These are phyloP conservation scores for Loriculus beryllinus DNA, from an alignment of 2,797 vertebrate genomes.

Conservation along the genomic window DNA sequence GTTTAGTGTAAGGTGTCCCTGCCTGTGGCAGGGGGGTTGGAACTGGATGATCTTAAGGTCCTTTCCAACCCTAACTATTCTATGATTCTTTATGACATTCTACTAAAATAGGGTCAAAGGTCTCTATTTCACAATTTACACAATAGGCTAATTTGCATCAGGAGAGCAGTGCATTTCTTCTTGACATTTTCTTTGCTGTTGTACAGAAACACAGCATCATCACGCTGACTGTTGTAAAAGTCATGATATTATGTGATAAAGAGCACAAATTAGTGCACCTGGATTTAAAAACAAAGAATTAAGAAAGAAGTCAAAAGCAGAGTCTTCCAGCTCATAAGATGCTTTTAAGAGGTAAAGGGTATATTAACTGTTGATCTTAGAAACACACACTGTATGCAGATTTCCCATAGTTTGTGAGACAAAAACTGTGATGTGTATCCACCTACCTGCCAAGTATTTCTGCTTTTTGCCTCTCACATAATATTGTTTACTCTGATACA, in stretches of 20 bases:
- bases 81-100: no score
- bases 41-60: no score
- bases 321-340: background rate
- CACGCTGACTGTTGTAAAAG: background rate
- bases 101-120: background rate
- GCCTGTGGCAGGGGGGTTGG: no score
- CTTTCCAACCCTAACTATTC: no score
- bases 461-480: background rate
- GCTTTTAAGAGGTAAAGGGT: background rate
- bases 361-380: background rate
- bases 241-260: background rate
- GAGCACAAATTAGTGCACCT: background rate
- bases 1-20: no score
- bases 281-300: slow-evolving; percentile 5
- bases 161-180: background rate
- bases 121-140: background rate
- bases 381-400: background rate
- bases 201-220: background rate
- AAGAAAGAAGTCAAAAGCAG: background rate
- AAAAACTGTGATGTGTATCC: background rate
- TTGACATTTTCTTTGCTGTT: slow-evolving; percentile 33
- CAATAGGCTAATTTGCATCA: background rate
- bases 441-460: background rate
- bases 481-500: background rate
- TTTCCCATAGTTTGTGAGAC: background rate